Base-by-base conservation (phyloP, 1,140 invertebrate species). In the Ridgeia piscesae region DNA sequence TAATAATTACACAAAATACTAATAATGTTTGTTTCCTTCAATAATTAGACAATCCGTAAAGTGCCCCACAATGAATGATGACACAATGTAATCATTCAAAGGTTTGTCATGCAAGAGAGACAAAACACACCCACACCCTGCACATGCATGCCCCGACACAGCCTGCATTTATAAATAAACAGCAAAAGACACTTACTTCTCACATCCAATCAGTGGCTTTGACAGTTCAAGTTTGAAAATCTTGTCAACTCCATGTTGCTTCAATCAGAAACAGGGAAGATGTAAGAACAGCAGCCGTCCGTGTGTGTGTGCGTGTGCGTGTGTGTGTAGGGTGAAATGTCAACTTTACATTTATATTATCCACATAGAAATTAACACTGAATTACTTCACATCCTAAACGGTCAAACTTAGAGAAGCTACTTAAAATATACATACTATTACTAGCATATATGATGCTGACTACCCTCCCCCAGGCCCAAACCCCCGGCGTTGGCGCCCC, bases 211-310 rank as follows among this genome's bases (percentile, higher is more conserved):
- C n/a, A 97, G 96, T 17, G 97, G 94, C 89, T 95, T 96, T 92
- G 97, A 96, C 48, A 97, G 97, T 93, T 98, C 97, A 94, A 98
- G 97, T 96, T 98, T 98, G 95, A 97, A 98, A 92, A 99, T 98
- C 95, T 98, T 98, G 88, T 98, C 98, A 35, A 99, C 97, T 50
- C 98, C 98, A 96, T 98, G 97, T 94, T 97, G 97, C 94, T 98
- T 98, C 93, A 97, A 97, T 93, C 95, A 93, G 94, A 92, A 91
- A 94, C 94, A 77, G 58, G 58, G 11, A 2, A 31, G 11, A 21
- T 77, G 27, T 8, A 77, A 8, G 27, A 77, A 77, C 58, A 21
- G 17, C 27, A 31, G 2, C 27, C 11, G 42, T 42, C 42, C 58
- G 27, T 77, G 14, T 9, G 27, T 77, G 58, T 77, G 27, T 27